These are phyloP conservation scores for Tipula lateralis DNA, from an alignment of 2,888 invertebrate genomes.

Conservation along the genomic window DNA sequence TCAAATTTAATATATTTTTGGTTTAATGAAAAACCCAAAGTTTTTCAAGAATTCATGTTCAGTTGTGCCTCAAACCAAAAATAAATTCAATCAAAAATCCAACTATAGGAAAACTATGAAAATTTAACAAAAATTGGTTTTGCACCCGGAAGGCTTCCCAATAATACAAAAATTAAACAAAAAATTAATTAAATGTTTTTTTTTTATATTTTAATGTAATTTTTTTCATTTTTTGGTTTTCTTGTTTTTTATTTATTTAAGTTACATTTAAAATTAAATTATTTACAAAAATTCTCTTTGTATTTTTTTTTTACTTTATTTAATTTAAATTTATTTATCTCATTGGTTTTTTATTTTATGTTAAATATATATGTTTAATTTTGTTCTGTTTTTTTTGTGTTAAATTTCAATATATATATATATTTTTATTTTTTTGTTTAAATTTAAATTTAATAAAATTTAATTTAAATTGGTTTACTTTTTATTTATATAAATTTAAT, in stretches of 20 bases:
- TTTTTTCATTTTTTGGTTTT: not conserved
- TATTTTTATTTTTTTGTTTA: not conserved
- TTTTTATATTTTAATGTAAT: too few relatives aligned
- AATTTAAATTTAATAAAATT: slow-evolving; percentile 1
- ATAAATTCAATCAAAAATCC: not conserved
- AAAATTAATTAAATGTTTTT: not conserved
- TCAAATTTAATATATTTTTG: too few relatives aligned
- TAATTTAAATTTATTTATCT: not conserved
- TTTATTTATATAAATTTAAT: not conserved
- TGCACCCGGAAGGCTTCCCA: not conserved
- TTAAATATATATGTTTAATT: not conserved
- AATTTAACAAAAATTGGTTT: not conserved
- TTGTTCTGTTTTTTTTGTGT: not conserved
- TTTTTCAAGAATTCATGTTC: too few relatives aligned
- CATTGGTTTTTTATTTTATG: not conserved
- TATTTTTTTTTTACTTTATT: not conserved
- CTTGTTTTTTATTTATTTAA: not conserved
- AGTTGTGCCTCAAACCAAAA: not conserved
- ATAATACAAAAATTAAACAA: not conserved
- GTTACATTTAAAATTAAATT: slow-evolving; percentile 24
- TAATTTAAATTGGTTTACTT: not conserved
- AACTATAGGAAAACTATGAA: not conserved
- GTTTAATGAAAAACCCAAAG: not conserved
- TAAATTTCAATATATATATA: not conserved
- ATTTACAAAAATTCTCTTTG: slow-evolving; percentile 19